A percentile compares a stretch with the other conserved stretches of the same genome.
Conservation (phyloP, 2,113 vertebrate genomes). For the Megatriorchis doriae region DNA sequence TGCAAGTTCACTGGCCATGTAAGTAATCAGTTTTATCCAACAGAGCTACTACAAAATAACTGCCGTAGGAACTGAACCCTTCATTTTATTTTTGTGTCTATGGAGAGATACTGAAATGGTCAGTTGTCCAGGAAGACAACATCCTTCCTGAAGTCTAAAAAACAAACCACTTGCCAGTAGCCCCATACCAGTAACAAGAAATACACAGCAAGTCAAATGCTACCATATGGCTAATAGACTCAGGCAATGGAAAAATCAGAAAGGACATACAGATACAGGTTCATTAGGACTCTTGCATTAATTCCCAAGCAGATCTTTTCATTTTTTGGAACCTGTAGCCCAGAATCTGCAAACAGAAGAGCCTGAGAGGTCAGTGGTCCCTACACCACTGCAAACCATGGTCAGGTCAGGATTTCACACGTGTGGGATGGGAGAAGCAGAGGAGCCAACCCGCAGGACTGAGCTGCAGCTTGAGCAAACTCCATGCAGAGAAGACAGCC, state of each 20-base stretch:
- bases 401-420: background rate
- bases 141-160: background rate
- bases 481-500: background rate
- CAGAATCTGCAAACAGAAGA: background rate
- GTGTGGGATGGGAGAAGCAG: background rate
- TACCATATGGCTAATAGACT: background rate
- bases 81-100: background rate
- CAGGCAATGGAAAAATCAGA: background rate
- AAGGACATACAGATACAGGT: background rate
- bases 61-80: background rate
- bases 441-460: background rate
- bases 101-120: background rate
- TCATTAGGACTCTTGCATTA: background rate
- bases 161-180: background rate
- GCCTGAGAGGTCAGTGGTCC: background rate
- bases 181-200: background rate
- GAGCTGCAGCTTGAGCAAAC: background rate
- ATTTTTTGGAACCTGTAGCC: background rate
- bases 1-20: background rate
- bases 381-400: background rate
- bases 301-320: background rate
- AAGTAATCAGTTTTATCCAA: background rate
- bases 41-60: slow-evolving; percentile 3
- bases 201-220: background rate
- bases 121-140: background rate